phyloP scores from a whole-genome alignment of 2,113 vertebrate genomes.

The Silurus glanis region DNA sequence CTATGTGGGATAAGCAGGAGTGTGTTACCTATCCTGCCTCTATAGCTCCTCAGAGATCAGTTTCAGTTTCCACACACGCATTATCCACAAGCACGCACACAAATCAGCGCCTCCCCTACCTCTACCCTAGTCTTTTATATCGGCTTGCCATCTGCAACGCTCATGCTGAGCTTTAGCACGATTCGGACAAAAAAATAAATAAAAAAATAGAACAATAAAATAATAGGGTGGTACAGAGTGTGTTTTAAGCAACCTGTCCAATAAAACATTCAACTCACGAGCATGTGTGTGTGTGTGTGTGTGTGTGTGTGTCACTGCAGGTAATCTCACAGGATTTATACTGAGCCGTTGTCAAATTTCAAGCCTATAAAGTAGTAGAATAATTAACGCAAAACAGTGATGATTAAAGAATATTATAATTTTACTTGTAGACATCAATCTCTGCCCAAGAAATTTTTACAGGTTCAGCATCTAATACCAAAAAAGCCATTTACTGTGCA shows the following conservation, averaged over 20 bases:
- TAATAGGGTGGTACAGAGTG: neutral
- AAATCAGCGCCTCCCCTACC: slow-evolving; percentile 2
- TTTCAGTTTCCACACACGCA: neutral
- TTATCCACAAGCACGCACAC: slow-evolving; percentile 25
- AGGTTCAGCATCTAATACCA: neutral
- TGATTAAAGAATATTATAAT: neutral
- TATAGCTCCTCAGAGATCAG: slow-evolving; percentile 6
- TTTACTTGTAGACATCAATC: neutral
- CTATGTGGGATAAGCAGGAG: slow-evolving; percentile 1
- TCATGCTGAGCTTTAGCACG: neutral
- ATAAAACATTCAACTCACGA: slow-evolving; percentile 35
- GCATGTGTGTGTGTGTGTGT: neutral
- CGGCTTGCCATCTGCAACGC: slow-evolving; percentile 25
- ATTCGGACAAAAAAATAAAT: neutral
- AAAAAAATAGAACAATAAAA: too few relatives aligned
- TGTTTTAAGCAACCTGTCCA: slow-evolving; percentile 20
- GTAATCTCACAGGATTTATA: neutral
- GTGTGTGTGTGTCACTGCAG: neutral
- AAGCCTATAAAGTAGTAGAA: neutral
- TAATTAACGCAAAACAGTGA: neutral
- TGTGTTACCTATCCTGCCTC: neutral
- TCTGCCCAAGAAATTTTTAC: neutral
- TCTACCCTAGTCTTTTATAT: slow-evolving; percentile 13
- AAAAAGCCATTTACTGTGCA: neutral
- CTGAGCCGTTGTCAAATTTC: neutral